Percentiles rank a stretch among this genome's conserved stretches.
Conservation (phyloP, 1,140 invertebrate species). For the Drosophila equinoxialis region DNA sequence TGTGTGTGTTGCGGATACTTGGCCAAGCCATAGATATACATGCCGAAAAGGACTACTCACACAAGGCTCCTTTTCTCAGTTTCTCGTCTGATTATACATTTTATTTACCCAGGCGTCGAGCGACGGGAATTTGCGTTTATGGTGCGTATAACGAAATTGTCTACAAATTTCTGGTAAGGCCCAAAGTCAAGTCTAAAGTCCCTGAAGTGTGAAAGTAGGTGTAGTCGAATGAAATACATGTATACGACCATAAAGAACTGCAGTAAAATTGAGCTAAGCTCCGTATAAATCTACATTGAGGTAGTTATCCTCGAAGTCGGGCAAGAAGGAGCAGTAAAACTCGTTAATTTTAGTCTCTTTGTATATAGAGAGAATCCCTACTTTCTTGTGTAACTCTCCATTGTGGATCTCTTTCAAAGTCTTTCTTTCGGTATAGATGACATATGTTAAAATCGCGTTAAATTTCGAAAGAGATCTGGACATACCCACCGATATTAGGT, state of each 20-base stretch:
- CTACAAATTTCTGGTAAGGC: slow-evolving; percentile 45
- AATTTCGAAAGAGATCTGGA: neutral
- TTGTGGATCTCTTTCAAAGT: no score
- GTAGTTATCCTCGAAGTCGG: neutral
- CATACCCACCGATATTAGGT: neutral
- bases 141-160: slow-evolving; percentile 63
- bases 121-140: slow-evolving; percentile 62
- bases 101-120: slow-evolving; percentile 64
- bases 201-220: slow-evolving; percentile 19
- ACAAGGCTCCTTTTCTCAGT: no score
- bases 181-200: slow-evolving; percentile 16
- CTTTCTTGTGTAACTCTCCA: no score
- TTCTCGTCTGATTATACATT: slow-evolving; percentile 54
- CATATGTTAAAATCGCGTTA: no score
- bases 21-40: slow-evolving; percentile 6
- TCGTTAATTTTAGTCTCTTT: no score
- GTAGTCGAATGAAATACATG: slow-evolving; percentile 12
- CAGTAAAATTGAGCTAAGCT: slow-evolving; percentile 1
- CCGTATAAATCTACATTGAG: neutral
- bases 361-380: no score
- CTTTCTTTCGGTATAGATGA: no score
- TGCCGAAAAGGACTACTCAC: neutral
- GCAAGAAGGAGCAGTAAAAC: no score
- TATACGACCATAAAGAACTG: neutral
- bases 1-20: slow-evolving; percentile 31